Conservation (phyloP, 92 coral and sea anemone species). For the Zoanthus solanderi region DNA sequence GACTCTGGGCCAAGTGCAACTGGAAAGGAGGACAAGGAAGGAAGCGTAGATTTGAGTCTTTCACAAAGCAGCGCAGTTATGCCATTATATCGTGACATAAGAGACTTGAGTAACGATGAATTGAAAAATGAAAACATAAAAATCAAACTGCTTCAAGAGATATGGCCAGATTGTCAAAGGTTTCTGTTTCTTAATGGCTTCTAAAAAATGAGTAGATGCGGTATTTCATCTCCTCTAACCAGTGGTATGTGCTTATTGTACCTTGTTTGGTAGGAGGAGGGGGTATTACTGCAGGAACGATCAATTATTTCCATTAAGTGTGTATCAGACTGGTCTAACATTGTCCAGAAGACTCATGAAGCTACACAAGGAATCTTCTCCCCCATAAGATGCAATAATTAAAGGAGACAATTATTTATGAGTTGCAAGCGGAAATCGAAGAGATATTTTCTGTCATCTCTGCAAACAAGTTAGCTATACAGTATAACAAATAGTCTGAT, state of each 20-base stretch:
- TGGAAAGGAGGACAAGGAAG: background rate
- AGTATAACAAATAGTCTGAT: slow-evolving; percentile 23
- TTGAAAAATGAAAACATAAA: too few relatives aligned
- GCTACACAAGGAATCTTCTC: slow-evolving; percentile 26
- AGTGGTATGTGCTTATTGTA: background rate
- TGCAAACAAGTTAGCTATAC: slow-evolving; percentile 4
- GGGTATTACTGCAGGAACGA: too few relatives aligned
- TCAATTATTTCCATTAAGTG: background rate
- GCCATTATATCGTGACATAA: background rate
- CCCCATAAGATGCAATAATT: slow-evolving; percentile 21
- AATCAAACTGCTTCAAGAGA: background rate
- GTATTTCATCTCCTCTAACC: background rate
- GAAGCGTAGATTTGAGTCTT: background rate
- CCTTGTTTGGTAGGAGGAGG: too few relatives aligned
- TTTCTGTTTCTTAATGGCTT: background rate
- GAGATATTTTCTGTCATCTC: slow-evolving; percentile 44
- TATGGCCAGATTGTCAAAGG: background rate
- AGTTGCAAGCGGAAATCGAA: slow-evolving; percentile 10
- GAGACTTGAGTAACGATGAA: background rate
- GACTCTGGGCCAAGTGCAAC: background rate
- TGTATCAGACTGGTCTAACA: slow-evolving; percentile 27
- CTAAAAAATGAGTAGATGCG: background rate
- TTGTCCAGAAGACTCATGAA: slow-evolving; percentile 10
- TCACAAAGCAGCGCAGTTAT: background rate
- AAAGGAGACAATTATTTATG: slow-evolving; percentile 19